These are phyloP conservation scores for Fukomys damarensis DNA, from an alignment of 2,113 vertebrate species.

Conservation along the genomic window DNA sequence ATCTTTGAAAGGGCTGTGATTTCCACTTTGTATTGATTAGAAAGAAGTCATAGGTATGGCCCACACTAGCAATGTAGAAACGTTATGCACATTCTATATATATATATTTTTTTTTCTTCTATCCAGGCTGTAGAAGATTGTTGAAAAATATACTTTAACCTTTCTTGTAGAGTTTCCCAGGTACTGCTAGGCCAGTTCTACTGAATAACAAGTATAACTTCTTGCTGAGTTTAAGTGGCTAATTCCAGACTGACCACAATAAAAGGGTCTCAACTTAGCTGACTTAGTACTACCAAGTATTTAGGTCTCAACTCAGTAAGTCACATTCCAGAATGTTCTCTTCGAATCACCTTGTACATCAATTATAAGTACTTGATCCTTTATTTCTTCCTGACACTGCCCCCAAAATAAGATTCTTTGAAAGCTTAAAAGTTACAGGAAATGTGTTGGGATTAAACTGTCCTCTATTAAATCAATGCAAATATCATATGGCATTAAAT, in stretches of 20 bases:
- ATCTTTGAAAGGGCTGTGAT: background rate
- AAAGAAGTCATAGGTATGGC: background rate
- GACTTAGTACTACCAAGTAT: background rate
- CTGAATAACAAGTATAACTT: background rate
- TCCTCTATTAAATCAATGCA: background rate
- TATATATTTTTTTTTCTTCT: background rate
- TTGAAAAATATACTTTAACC: constrained; percentile 24
- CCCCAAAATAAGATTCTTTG: constrained; percentile 13
- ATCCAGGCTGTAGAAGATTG: background rate
- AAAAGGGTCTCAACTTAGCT: background rate
- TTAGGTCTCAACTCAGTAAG: background rate
- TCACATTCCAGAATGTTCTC: constrained; percentile 26
- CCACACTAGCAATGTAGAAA: background rate
- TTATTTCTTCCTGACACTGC: background rate
- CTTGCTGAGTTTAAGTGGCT: background rate
- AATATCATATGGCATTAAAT: background rate
- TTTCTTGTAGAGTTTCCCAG: background rate
- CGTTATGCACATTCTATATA: background rate
- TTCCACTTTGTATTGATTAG: background rate
- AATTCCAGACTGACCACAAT: background rate
- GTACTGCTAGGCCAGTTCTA: background rate
- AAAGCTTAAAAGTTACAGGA: background rate
- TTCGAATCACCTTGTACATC: background rate
- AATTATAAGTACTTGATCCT: background rate
- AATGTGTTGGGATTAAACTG: constrained; percentile 1